Base-by-base conservation (phyloP, 53 echinoderm and acorn worm species). In the Henricia sp. region DNA sequence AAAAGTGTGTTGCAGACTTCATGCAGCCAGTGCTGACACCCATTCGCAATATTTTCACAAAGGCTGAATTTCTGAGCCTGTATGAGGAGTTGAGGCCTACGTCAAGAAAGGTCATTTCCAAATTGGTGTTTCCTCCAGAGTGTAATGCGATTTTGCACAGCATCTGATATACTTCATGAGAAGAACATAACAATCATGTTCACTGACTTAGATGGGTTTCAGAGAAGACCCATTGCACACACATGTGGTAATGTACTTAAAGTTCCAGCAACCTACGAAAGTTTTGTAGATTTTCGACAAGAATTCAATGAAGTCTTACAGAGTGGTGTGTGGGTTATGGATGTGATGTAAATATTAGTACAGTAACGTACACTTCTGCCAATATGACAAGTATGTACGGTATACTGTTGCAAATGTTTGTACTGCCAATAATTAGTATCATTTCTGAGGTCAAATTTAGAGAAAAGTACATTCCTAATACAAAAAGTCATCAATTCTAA, bases 221-320 rank as follows among this genome's bases (percentile, higher is more conserved):
- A 37, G 57, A 33, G 85, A 69, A 41, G 85, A 4, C 90, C 90
- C 85, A 68, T 90, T 13, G 68, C 67, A 21, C 85, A 76, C 56
- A 89, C 85, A 41, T 89, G 85, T 77, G 77, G 70, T 10, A 64
- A 52, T 73, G 73, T 85, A 38, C 50, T 90, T 10, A 80, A 90
- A 34, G 62, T 90, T 2, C 78, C 85, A 6, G 13, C 59, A 21
- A 78, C 68, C 33, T 90, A 72, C 41, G 70, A 74, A 43, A 58
- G 75, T 46, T 89, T 64, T 67, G 72, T 74, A 40, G 57, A 89
- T 26, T 84, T 89, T 35, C 41, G 84, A 29, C 48, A 51, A 39
- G 89, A 89, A 38, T 89, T 89, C 19, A 89, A 74, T 21, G 63
- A 33, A 65, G 37, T 89, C 23, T 66, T 89, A n/a, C n/a, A n/a